Base-by-base conservation (phyloP, 2,113 vertebrate genomes). In the Polypterus bichir region DNA sequence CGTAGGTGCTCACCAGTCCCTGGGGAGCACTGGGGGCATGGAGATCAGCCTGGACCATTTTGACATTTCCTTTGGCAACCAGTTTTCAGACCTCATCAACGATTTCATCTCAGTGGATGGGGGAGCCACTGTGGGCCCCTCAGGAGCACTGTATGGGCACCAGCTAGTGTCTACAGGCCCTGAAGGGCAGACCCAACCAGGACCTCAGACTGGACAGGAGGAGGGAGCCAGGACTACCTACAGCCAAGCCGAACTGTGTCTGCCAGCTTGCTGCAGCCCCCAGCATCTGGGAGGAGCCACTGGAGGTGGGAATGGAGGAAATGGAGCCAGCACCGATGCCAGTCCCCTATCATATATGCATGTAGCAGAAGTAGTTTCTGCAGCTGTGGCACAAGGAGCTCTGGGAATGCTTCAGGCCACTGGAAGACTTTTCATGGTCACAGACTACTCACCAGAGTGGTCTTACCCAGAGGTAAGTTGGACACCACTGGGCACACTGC, bases 11-110 rank as follows among this genome's bases (percentile, higher is more conserved):
- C 93, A 98, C 76, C 91, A 93, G 62, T 77, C 83, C 66, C 78
- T 86, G 11, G 72, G 72, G 4, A 80, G 80, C 10, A 63, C 67
- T 1, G 69, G 76, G 62, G 81, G 92, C 80, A 94, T 99, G 93
- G 96, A 99, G 82, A 95, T 99, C 79, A 99, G 91, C 75, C 80
- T 98, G 81, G 96, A 99, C 78, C 96, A 98, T 82, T 99, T 99
- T 55, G 96, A 99, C 75, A 97, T 99, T 82, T 98, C 96, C 74
- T 99, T 99, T 75, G 92, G 94, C 73, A 98, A 97, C 83, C 96
- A 99, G 82, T 99, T 99, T 76, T 98, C 96, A 6, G 96, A 99
- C 83, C 91, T 99, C 77, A 99, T 99, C 68, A 98, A 95, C 0
- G 96, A 99, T 76, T 99, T 99, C 79, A 98, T 99, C 80, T 94